phyloP scores from a whole-genome alignment of 2,797 vertebrate genomes.

The Sebastes iracundus region DNA sequence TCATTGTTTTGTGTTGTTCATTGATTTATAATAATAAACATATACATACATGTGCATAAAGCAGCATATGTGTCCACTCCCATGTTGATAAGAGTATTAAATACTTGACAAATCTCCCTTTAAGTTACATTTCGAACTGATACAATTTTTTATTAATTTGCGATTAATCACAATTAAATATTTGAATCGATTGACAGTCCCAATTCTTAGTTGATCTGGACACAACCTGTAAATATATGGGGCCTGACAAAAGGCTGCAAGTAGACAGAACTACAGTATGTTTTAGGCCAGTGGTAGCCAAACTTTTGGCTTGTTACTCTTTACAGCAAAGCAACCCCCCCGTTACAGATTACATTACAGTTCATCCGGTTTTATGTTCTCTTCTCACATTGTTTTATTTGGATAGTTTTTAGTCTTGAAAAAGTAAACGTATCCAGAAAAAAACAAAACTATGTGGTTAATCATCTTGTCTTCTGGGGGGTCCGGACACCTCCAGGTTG shows the following conservation, averaged over 20 bases:
- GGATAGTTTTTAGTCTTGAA: not conserved
- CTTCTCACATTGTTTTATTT: not conserved
- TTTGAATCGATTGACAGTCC: no score
- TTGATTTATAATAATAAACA: no score
- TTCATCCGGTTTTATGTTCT: not conserved
- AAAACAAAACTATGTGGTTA: no score
- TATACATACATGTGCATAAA: no score
- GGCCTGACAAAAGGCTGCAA: not conserved
- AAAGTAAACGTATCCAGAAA: not conserved
- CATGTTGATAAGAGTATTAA: no score
- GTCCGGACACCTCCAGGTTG: not conserved
- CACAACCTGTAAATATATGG: not conserved
- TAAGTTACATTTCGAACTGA: no score
- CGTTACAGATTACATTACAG: not conserved
- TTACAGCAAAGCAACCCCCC: not conserved
- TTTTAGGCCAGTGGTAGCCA: not conserved
- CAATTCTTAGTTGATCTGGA: not conserved
- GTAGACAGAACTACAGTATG: not conserved
- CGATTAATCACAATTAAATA: no score
- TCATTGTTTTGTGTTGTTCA: no score
- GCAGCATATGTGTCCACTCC: no score
- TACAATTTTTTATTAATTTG: no score
- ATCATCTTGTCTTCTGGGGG: not conserved
- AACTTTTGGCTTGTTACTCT: not conserved
- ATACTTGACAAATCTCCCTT: no score